Percentiles rank a stretch among this genome's conserved stretches.
These are phyloP conservation scores for Crossaster papposus DNA, from an alignment of 53 echinoderm and acorn worm genomes.

Conservation along the genomic window DNA sequence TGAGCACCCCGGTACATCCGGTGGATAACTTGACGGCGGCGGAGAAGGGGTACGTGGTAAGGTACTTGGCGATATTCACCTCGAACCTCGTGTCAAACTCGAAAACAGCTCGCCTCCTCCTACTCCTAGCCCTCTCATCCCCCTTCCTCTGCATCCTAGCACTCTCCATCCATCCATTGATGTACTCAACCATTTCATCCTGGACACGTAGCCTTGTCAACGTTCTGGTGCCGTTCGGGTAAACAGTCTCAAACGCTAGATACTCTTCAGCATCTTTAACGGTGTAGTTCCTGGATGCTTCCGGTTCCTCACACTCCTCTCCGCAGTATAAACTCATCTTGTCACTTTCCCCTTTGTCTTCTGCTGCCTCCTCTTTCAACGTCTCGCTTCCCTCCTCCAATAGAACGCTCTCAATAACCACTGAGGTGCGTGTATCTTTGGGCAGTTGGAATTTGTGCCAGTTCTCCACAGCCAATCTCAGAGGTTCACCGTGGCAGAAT, in stretches of 20 bases:
- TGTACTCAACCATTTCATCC: slow-evolving; percentile 68
- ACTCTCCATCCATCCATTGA: slow-evolving; percentile 59
- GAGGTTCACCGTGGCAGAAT: neutral
- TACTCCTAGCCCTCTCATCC: slow-evolving; percentile 52
- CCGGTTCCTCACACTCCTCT: slow-evolving; percentile 20
- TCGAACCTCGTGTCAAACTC: slow-evolving; percentile 73
- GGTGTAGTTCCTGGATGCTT: slow-evolving; percentile 11
- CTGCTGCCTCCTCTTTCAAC: neutral
- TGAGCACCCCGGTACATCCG: slow-evolving; percentile 83
- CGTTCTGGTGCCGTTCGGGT: slow-evolving; percentile 59
- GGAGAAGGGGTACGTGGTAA: slow-evolving; percentile 69
- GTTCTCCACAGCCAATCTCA: slow-evolving; percentile 3
- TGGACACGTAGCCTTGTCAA: slow-evolving; percentile 58
- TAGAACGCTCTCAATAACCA: slow-evolving; percentile 2
- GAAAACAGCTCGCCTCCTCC: slow-evolving; percentile 68
- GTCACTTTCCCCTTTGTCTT: neutral
- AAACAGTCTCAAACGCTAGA: slow-evolving; percentile 52
- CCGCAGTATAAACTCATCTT: slow-evolving; percentile 25
- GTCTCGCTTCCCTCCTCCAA: slow-evolving; percentile 1
- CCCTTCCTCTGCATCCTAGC: slow-evolving; percentile 38
- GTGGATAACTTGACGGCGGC: slow-evolving; percentile 76
- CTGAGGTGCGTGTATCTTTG: neutral
- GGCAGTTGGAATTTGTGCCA: slow-evolving; percentile 29
- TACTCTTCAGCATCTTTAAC: slow-evolving; percentile 35
- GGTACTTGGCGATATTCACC: slow-evolving; percentile 70